Conservation (phyloP, 2,888 invertebrate species). For the Agrotis exclamationis region DNA sequence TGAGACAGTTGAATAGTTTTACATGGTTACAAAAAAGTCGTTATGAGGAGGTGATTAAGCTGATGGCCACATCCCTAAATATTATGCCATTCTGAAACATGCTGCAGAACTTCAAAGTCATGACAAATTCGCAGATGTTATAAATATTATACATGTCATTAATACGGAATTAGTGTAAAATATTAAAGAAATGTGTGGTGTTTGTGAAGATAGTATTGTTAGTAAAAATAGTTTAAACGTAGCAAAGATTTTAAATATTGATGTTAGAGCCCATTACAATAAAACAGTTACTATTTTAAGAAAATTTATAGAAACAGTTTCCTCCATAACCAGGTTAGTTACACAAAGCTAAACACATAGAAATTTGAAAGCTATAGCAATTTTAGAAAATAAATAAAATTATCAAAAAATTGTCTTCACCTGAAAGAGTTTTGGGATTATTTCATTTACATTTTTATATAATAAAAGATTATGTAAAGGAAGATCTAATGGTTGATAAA, state of each 20-base stretch:
- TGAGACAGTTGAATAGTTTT: too few relatives aligned
- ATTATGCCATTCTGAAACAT: too few relatives aligned
- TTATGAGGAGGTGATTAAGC: too few relatives aligned
- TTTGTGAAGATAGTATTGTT: slow-evolving; percentile 16
- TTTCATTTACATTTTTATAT: slow-evolving; percentile 64
- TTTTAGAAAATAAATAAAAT: slow-evolving; percentile 64
- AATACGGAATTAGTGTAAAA: slow-evolving; percentile 25
- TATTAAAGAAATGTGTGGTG: slow-evolving; percentile 6
- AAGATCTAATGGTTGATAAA: slow-evolving; percentile 48
- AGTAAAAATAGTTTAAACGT: not conserved
- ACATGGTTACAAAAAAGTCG: too few relatives aligned
- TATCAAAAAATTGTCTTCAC: slow-evolving; percentile 74
- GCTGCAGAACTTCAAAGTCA: too few relatives aligned
- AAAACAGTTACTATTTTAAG: slow-evolving; percentile 26
- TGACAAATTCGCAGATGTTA: not conserved
- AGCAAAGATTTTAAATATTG: not conserved
- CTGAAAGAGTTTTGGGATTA: slow-evolving; percentile 83
- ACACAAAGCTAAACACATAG: slow-evolving; percentile 88
- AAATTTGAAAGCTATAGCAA: slow-evolving; percentile 82
- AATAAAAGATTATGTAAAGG: slow-evolving; percentile 60
- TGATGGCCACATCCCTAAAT: too few relatives aligned
- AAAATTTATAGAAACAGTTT: slow-evolving; percentile 73
- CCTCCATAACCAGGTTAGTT: slow-evolving; percentile 79
- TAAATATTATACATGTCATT: slow-evolving; percentile 2
- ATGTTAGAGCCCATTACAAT: slow-evolving; percentile 39